Evolutionary conservation across 2,797 vertebrate genomes (phyloP).

Genomic region (Adelosebastes latens): DNA sequence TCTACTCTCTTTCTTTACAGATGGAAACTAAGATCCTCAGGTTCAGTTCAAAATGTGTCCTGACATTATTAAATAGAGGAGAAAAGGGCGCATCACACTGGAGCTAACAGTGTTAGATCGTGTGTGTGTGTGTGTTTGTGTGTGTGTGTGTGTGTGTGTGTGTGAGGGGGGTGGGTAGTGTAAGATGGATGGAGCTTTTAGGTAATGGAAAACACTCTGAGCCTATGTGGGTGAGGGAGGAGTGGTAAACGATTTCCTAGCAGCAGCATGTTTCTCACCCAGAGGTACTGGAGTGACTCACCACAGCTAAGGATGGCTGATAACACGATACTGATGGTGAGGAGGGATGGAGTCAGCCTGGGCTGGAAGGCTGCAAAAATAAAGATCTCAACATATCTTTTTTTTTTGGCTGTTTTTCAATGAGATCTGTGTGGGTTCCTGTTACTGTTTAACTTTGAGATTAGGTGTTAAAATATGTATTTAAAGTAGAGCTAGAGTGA

Average conservation of each 20-base stretch:
- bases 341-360: neutral
- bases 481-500: too few relatives aligned
- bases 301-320: conserved; percentile 2
- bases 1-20: neutral
- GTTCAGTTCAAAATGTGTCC: conserved; percentile 1
- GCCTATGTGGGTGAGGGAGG: conserved; percentile 18
- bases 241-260: conserved; percentile 48
- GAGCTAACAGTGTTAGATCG: conserved; percentile 1
- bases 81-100: neutral
- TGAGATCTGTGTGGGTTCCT: neutral
- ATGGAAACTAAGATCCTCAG: neutral
- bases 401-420: neutral
- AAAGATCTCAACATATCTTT: neutral
- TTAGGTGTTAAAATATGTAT: neutral
- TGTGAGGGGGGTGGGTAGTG: neutral
- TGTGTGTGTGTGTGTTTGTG: neutral
- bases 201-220: conserved; percentile 67
- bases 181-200: conserved; percentile 62
- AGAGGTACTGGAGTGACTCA: conserved; percentile 57
- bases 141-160: neutral
- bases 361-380: neutral
- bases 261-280: conserved; percentile 43
- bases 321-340: neutral
- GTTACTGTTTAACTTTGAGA: neutral
- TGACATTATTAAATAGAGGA: conserved; percentile 2